Conservation (phyloP, 2,113 vertebrate species). For the Dendrocopos noguchii region DNA sequence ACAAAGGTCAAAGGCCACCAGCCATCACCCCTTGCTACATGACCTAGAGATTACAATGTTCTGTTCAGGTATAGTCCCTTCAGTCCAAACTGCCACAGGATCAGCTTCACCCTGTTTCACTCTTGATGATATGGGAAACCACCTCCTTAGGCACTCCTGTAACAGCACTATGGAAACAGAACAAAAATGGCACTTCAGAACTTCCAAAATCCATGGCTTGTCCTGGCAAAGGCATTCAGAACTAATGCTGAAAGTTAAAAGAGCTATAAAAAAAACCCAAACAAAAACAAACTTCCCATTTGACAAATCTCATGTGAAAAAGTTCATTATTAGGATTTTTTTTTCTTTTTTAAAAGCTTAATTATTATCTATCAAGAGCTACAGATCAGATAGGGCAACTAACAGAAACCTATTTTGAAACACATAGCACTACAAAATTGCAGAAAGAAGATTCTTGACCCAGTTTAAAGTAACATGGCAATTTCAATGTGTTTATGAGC, state of each 20-base stretch:
- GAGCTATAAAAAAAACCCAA: neutral
- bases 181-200: neutral
- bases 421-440: neutral
- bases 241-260: neutral
- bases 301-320: neutral
- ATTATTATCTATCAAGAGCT: neutral
- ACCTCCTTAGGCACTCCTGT: neutral
- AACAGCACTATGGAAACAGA: neutral
- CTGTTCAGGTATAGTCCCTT: neutral
- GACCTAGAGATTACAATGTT: fast-evolving
- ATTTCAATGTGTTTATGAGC: neutral
- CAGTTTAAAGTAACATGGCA: no score
- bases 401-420: neutral
- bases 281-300: fast-evolving
- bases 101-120: neutral
- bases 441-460: neutral
- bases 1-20: neutral
- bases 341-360: neutral
- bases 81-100: neutral
- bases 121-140: neutral
- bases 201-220: neutral
- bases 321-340: neutral
- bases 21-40: neutral
- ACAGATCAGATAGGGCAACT: neutral
- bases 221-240: neutral